Evolutionary conservation across 2,888 invertebrate species (phyloP).

Genomic region (Teleiodes luculella): DNA sequence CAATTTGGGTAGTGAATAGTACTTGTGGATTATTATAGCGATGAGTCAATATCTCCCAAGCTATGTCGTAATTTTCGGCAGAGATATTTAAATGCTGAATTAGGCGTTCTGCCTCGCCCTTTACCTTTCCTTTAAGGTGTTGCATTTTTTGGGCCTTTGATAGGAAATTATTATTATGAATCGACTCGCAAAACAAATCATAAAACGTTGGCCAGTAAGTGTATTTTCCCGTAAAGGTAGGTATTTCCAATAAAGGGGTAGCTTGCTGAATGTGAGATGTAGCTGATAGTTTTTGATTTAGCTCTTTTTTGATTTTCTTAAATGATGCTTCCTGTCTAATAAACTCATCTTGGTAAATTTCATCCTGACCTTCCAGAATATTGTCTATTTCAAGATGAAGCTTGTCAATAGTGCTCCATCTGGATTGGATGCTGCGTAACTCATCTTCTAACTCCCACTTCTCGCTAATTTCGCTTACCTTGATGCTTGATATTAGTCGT

Average conservation of each 20-base stretch:
- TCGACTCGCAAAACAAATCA: conserved; percentile 11
- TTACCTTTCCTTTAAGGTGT: background rate
- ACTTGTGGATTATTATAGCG: conserved; percentile 14
- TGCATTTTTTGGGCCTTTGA: background rate
- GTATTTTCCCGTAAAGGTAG: conserved; percentile 12
- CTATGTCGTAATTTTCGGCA: conserved; percentile 12
- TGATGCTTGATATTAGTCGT: background rate
- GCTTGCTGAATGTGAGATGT: background rate
- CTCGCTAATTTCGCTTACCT: conserved; percentile 4
- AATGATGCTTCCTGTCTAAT: background rate
- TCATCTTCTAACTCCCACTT: conserved; percentile 19
- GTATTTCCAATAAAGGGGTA: conserved; percentile 9
- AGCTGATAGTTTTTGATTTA: background rate
- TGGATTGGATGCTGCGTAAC: background rate
- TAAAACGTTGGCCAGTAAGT: conserved; percentile 14
- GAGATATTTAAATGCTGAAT: conserved; percentile 11
- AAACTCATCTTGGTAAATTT: background rate
- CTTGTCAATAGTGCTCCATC: conserved; percentile 14
- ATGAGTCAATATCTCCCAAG: conserved; percentile 12
- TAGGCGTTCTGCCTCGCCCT: conserved; percentile 13
- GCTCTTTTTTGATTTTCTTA: background rate
- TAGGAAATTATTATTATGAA: conserved; percentile 10
- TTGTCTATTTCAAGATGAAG: conserved; percentile 14
- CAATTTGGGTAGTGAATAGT: background rate
- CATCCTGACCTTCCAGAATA: conserved; percentile 3